Evolutionary conservation across 2,113 vertebrate genomes (phyloP), one percentile per base, ranked within the genome.

Genomic region (Syrmaticus mikado): DNA sequence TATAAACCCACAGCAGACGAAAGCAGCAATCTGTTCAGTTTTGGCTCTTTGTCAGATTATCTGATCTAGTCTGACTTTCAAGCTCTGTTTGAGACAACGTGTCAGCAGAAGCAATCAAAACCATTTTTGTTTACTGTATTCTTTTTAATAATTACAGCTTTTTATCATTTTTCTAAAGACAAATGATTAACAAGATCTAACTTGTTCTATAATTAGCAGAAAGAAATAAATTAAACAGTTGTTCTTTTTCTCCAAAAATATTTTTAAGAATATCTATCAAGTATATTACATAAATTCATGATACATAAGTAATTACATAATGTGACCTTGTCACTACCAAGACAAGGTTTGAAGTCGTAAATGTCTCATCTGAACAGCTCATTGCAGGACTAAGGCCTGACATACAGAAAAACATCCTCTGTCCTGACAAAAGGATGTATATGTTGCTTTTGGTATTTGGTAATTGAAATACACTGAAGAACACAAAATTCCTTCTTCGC

Each of bases 161-260:
- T 94, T 88, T 86, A 67, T 73, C 3, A n/a, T 75, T 88, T 93
- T 88, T 65, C 50, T 93, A 43, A 82, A 87, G 72, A 87, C 46
- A 87, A 87, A 93, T 84, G 34, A 89, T 72, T 87, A 92, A 88
- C 8, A 2, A 77, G 41, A 36, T 74, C 36, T 64, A 85, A 81
- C 81, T 77, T 94, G 38, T 53, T 53, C 65, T 58, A 82, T 28
- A 77, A 91, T 65, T 93, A 91, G 57, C 79, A 73, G 11, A 50
- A 94, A 85, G 17, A 87, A 83, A 90, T n/a, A 86, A 95, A 92
- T 75, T 5, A 74, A 89, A 80, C 13, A 67, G 46, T 1, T 11
- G 0, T 10, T 67, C 50, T 93, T 92, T 93, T 82, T 18, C 20
- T 77, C 64, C n/a, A 24, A 60, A 71, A 92, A 57, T 19, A 75